Evolutionary conservation across 2,797 vertebrate genomes (phyloP).

Genomic region (Corythornis leucogaster): DNA sequence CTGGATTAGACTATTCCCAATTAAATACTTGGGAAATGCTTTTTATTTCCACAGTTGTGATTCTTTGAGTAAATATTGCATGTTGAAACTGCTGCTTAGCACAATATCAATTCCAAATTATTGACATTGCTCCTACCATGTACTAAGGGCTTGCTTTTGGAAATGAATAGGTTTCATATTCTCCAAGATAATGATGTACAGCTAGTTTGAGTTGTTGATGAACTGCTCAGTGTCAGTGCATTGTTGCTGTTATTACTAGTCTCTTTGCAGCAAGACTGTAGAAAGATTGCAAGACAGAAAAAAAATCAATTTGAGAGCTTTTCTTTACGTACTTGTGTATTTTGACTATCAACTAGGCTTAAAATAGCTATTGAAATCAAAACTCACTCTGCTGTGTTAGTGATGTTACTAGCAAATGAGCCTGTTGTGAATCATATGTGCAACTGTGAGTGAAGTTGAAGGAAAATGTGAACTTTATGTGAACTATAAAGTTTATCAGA

Average conservation of each 20-base stretch:
- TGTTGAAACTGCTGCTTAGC: not conserved
- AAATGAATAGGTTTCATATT: not conserved
- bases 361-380: not conserved
- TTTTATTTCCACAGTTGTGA: not conserved
- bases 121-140: not conserved
- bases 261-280: not conserved
- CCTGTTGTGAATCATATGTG: slow-evolving; percentile 3
- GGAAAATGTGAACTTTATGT: not conserved
- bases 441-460: not conserved
- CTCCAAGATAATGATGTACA: not conserved
- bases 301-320: not conserved
- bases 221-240: not conserved
- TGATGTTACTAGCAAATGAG: not conserved
- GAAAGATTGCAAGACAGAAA: not conserved
- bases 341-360: not conserved
- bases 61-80: not conserved
- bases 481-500: too few species aligned
- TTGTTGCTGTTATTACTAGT: not conserved
- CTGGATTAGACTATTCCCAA: not conserved
- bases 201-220: not conserved
- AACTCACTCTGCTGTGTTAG: not conserved
- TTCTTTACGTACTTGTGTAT: not conserved
- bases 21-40: not conserved
- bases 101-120: not conserved
- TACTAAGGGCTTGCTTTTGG: not conserved